These are phyloP conservation scores for Sialia sialis DNA, from an alignment of 2,113 vertebrate genomes.

Conservation along the genomic window DNA sequence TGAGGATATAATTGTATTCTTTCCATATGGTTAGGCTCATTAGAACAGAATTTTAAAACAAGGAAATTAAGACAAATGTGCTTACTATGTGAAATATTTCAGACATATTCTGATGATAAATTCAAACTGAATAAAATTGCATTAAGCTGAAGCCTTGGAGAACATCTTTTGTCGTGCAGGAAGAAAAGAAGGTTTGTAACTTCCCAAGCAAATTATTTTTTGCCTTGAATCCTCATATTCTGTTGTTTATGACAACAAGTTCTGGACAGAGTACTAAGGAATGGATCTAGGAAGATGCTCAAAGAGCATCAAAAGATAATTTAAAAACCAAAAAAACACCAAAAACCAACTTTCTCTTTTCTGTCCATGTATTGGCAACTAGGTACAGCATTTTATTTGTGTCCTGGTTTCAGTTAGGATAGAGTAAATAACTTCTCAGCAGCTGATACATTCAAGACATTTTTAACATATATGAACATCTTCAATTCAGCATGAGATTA, in stretches of 20 bases:
- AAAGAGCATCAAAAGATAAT: background rate
- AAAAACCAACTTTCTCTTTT: background rate
- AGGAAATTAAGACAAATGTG: background rate
- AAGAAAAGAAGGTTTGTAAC: background rate
- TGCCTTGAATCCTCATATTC: background rate
- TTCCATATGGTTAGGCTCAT: background rate
- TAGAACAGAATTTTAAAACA: background rate
- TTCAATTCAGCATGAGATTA: background rate
- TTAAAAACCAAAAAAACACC: too few species aligned
- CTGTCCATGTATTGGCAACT: rapidly evolving
- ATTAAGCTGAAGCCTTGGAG: background rate
- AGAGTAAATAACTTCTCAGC: background rate
- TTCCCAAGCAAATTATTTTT: background rate
- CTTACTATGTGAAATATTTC: background rate
- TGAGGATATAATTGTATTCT: background rate
- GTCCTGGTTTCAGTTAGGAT: background rate
- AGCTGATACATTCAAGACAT: background rate
- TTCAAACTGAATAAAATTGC: background rate
- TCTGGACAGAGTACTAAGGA: background rate
- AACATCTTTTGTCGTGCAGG: background rate
- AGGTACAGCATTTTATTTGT: background rate
- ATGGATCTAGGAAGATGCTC: background rate
- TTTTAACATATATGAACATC: background rate
- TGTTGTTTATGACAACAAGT: background rate
- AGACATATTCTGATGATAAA: background rate